Evolutionary conservation across 2,888 invertebrate genomes (phyloP), one percentile per base, ranked within the genome.

Genomic region (Rhamphomyia laevipes): DNA sequence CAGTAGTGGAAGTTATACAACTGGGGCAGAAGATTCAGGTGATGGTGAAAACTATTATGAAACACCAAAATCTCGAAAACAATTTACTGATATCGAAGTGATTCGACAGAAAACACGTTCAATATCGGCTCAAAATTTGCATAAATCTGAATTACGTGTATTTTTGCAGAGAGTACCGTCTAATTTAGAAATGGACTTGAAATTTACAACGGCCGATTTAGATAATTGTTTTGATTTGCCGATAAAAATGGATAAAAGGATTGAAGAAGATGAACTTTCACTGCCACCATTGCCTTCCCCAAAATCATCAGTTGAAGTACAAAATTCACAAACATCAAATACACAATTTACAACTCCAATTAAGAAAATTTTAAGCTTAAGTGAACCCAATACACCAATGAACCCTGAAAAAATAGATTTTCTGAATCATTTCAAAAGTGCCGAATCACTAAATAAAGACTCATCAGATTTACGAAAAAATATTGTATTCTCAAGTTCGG

Each of bases 121-220:
- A 1, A 60, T 64, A 46, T 70, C 70, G 1, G 67, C 60, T 4
- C 61, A 63, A 48, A 69, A 68, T 55, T 54, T 70, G 15, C 65
- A 68, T 49, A 61, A 64, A 27, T 59, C 67, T 4, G 70, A 70
- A 51, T 51, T 68, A 0, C 64, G 63, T 23, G 61, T 69, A 1
- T 65, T 59, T 50, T 55, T 70, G 4, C 63, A 67, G 45, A 67
- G 64, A 51, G 61, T 66, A 3, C 66, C 68, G 16, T 68, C 69
- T 6, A 42, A 27, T 42, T 56, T 68, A 54, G 59, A 62, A 37
- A 46, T 67, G 17, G 58, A 63, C 43, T 50, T 60, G 45, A 59
- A 63, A 10, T 49, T 57, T 11, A 56, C 59, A 11, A 58, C 59
- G 4, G 57, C 60, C 5, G 56, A 57, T 16, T 51, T 64, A 2